Conservation (phyloP, 2,797 vertebrate genomes). For the Anas capensis region DNA sequence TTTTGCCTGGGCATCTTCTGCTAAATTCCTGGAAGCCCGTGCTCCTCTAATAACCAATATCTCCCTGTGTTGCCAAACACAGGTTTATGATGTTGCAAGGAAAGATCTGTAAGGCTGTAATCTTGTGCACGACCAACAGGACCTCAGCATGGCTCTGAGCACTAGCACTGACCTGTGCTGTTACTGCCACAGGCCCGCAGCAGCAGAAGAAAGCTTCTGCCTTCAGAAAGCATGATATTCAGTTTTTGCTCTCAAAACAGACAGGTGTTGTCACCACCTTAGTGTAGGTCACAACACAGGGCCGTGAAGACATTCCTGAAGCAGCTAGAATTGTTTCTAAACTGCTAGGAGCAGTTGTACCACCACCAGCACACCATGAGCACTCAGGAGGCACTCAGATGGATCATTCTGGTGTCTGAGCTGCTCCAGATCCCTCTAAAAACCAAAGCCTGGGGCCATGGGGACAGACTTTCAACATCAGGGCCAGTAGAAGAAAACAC, state of each 20-base stretch:
- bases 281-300: neutral
- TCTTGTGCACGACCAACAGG: rapidly evolving
- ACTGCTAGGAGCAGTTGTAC: neutral
- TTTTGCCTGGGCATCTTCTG: neutral
- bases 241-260: neutral
- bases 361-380: neutral
- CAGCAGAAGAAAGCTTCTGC: neutral
- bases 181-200: neutral
- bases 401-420: neutral
- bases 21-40: neutral
- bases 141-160: neutral
- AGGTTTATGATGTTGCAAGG: neutral
- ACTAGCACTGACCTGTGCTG: neutral
- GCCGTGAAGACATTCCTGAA: neutral
- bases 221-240: neutral
- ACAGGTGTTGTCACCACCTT: neutral
- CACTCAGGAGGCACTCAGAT: neutral
- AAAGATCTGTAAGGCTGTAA: neutral
- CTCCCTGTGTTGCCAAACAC: neutral
- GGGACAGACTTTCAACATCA: neutral
- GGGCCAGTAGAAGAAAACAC: neutral
- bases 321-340: neutral
- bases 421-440: neutral
- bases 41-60: neutral
- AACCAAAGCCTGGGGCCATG: neutral